A percentile compares a stretch with the other conserved stretches of the same genome.
Evolutionary conservation across 2,888 invertebrate species (phyloP).

Genomic region (Cephus spinipes): DNA sequence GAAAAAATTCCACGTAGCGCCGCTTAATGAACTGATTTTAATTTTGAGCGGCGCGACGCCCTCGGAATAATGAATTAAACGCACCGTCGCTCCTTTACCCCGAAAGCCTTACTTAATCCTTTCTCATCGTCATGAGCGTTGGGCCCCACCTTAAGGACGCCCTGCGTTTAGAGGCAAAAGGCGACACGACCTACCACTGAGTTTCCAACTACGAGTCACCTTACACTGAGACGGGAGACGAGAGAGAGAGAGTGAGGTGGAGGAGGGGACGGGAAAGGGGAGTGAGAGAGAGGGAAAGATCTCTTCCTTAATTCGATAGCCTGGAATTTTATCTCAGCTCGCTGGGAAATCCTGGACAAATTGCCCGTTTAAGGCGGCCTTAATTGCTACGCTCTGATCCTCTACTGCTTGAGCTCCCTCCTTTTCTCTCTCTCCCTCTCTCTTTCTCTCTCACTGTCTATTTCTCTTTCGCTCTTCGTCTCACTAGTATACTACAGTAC

Average conservation of each 20-base stretch:
- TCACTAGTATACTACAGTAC: no score
- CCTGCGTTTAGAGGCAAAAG: neutral
- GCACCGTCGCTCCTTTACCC: constrained; percentile 5
- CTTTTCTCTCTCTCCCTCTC: no score
- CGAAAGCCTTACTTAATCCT: neutral
- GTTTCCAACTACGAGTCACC: constrained; percentile 10
- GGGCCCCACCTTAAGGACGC: neutral
- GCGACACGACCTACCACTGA: constrained; percentile 12
- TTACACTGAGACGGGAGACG: constrained; percentile 14
- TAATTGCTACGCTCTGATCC: constrained; percentile 3
- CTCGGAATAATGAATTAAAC: constrained; percentile 50
- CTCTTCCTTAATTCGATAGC: constrained; percentile 3
- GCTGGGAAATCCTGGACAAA: constrained; percentile 7
- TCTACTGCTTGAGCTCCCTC: neutral
- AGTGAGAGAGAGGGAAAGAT: constrained; percentile 6
- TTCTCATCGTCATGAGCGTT: neutral
- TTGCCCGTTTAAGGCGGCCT: constrained; percentile 8
- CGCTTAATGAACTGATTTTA: constrained; percentile 54
- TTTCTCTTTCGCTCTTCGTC: no score
- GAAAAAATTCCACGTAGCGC: constrained; percentile 45
- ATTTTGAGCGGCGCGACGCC: constrained; percentile 43
- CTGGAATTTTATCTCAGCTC: constrained; percentile 9
- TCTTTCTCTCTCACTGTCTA: no score
- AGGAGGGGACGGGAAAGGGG: neutral
- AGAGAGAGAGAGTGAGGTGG: neutral